Conservation (phyloP, 2,888 invertebrate genomes). For the Tuberolachnus salignus region DNA sequence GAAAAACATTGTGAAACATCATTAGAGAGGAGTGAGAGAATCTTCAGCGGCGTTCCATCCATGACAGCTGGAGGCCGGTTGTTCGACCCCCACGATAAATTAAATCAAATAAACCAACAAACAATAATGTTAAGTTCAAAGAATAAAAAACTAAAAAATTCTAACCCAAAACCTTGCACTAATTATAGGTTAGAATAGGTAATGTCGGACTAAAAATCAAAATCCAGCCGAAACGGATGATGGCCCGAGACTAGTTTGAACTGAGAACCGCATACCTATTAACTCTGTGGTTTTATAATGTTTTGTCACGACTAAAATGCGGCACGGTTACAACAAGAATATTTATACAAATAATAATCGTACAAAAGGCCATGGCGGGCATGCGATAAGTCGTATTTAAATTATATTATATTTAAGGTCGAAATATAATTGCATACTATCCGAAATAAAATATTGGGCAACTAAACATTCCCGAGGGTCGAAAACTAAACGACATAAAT, state of each 20-base stretch:
- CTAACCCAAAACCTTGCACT: constrained; percentile 32
- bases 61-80: constrained; percentile 43
- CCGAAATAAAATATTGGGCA: too few species aligned
- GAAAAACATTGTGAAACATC: constrained; percentile 52
- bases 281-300: too few species aligned
- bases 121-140: constrained; percentile 10
- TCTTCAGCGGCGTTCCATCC: constrained; percentile 40
- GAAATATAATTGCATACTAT: constrained; percentile 16
- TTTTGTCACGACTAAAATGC: constrained; percentile 33
- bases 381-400: background rate
- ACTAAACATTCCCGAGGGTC: too few species aligned
- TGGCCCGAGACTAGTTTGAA: too few species aligned
- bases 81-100: constrained; percentile 42
- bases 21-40: constrained; percentile 52
- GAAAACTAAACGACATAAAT: too few species aligned
- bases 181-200: constrained; percentile 4
- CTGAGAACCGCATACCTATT: too few species aligned
- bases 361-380: background rate
- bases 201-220: constrained; percentile 17
- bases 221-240: constrained; percentile 23
- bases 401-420: constrained; percentile 6
- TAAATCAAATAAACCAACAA: constrained; percentile 36
- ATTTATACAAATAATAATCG: constrained; percentile 13
- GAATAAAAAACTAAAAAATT: constrained; percentile 1
- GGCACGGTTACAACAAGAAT: background rate